Evolutionary conservation across 2,113 vertebrate species (phyloP).

Genomic region (Talpa occidentalis): DNA sequence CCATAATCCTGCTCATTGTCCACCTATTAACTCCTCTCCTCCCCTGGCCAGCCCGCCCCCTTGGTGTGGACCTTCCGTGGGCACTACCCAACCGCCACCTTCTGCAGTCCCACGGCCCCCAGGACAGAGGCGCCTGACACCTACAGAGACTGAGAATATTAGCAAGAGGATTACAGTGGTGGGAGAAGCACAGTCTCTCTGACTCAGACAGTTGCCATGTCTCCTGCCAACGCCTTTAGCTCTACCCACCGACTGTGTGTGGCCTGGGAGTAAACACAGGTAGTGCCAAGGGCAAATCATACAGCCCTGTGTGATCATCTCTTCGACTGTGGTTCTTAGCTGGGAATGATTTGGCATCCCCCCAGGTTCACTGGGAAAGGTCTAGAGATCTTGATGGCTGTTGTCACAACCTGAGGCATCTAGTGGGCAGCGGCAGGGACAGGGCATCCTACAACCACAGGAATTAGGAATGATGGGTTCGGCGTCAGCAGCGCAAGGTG

Average conservation of each 20-base stretch:
- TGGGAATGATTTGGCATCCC: rapidly evolving
- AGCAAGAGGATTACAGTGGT: neutral
- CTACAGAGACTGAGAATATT: neutral
- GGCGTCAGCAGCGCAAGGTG: neutral
- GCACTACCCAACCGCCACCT: neutral
- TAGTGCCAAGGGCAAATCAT: neutral
- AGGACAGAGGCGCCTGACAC: neutral
- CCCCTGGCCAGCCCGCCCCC: neutral
- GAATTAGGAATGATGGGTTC: neutral
- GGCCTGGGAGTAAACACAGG: neutral
- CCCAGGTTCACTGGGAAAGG: rapidly evolving
- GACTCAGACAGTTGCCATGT: neutral
- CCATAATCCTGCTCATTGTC: neutral
- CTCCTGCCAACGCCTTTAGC: neutral
- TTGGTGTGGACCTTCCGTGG: neutral
- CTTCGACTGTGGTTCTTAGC: neutral
- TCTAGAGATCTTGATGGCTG: neutral
- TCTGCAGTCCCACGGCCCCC: no score
- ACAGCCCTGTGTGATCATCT: rapidly evolving
- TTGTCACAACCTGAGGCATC: neutral
- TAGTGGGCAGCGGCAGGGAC: neutral
- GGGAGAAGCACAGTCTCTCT: no score
- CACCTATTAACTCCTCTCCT: neutral
- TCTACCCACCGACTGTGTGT: neutral
- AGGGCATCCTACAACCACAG: neutral